Conservation (phyloP, 2,797 vertebrate genomes). For the Silurus aristotelis region DNA sequence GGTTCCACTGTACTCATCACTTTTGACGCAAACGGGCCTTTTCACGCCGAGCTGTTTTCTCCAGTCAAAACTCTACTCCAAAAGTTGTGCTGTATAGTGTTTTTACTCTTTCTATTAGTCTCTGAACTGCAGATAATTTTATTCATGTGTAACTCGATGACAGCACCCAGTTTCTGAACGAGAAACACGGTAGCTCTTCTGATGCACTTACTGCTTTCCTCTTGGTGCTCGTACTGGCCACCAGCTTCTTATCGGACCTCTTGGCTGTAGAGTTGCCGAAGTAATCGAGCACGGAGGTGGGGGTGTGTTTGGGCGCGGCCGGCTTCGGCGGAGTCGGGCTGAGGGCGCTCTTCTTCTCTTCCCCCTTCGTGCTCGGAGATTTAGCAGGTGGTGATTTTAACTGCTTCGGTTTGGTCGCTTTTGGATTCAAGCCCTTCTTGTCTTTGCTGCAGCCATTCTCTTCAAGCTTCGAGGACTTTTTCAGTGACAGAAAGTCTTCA, state of each 20-base stretch:
- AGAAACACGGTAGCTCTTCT: not conserved
- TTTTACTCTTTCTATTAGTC: too few species aligned
- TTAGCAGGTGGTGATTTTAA: slow-evolving; percentile 56
- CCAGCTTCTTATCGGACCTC: slow-evolving; percentile 90
- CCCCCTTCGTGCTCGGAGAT: slow-evolving; percentile 66
- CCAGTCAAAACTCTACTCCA: too few species aligned
- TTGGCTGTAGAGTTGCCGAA: slow-evolving; percentile 83
- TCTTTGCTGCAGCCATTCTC: slow-evolving; percentile 72
- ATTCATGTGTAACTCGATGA: too few species aligned
- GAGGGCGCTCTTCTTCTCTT: slow-evolving; percentile 66
- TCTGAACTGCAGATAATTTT: too few species aligned
- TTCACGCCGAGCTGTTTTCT: too few species aligned
- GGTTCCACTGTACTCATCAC: not conserved
- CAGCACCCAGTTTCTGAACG: not conserved
- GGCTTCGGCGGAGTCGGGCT: slow-evolving; percentile 72
- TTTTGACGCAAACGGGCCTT: too few species aligned
- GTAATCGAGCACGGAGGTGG: slow-evolving; percentile 85
- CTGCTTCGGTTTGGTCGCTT: slow-evolving; percentile 45
- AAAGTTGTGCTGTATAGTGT: too few species aligned
- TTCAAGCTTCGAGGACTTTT: slow-evolving; percentile 74
- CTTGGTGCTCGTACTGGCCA: slow-evolving; percentile 85
- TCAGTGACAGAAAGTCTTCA: slow-evolving; percentile 79
- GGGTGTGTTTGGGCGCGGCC: slow-evolving; percentile 75
- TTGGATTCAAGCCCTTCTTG: slow-evolving; percentile 36
- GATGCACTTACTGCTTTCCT: slow-evolving; percentile 84